A percentile compares a stretch with the other conserved stretches of the same genome.
phyloP scores from a whole-genome alignment of 2,888 invertebrate genomes.

The Drosophila bunnanda region DNA sequence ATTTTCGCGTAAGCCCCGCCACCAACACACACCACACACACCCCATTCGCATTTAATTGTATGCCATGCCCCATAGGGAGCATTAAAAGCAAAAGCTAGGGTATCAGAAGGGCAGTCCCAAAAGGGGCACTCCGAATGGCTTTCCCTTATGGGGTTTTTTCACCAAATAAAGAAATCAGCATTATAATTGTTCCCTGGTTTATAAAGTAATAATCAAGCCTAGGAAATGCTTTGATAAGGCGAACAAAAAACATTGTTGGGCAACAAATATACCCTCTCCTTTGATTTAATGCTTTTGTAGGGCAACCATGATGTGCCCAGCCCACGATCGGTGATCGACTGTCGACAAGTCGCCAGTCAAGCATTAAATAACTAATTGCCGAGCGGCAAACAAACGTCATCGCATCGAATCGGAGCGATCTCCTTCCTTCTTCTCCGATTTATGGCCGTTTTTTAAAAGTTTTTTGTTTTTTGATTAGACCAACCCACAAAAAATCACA shows the following conservation, averaged over 20 bases:
- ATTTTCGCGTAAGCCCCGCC: not conserved
- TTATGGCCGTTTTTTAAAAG: not conserved
- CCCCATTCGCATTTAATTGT: constrained; percentile 5
- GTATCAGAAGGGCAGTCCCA: not conserved
- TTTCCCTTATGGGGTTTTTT: too few relatives aligned
- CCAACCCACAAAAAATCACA: constrained; percentile 1
- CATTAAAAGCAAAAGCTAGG: not conserved
- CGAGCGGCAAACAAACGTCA: constrained; percentile 48
- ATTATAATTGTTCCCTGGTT: not conserved
- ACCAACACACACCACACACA: constrained; percentile 2
- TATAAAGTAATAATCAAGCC: not conserved
- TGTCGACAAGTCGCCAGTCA: constrained; percentile 43
- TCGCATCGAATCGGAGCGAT: constrained; percentile 48
- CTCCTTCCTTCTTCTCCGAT: constrained; percentile 43
- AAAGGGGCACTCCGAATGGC: not conserved
- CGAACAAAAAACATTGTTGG: too few relatives aligned
- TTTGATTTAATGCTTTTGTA: not conserved
- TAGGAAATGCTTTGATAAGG: too few relatives aligned
- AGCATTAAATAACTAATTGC: constrained; percentile 53
- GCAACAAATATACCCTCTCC: not conserved
- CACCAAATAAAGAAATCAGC: not conserved
- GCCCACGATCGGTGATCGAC: not conserved
- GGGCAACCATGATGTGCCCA: constrained; percentile 5
- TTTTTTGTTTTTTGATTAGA: not conserved
- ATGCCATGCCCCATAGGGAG: not conserved